phyloP scores from a whole-genome alignment of 2,797 vertebrate genomes.

The Semotilus atromaculatus region DNA sequence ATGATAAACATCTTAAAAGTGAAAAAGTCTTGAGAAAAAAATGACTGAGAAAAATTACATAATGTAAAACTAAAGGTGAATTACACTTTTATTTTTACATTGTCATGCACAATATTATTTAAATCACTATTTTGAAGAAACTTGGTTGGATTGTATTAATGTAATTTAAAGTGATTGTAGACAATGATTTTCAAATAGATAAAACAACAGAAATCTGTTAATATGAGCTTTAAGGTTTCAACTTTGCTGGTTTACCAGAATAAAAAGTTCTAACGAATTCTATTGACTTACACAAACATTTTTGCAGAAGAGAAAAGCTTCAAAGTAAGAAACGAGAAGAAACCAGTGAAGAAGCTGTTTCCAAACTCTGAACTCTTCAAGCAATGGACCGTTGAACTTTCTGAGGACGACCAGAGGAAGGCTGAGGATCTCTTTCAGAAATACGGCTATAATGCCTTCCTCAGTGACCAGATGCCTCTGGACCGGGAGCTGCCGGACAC shows the following conservation, averaged over 20 bases:
- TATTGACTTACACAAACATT: neutral
- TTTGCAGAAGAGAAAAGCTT: constrained; percentile 51
- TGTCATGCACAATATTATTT: neutral
- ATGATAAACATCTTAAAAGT: neutral
- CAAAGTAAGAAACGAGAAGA: constrained; percentile 62
- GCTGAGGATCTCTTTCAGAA: constrained; percentile 85
- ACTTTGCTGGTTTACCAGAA: neutral
- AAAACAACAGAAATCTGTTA: neutral
- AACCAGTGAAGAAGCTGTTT: constrained; percentile 77
- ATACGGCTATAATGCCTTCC: constrained; percentile 93
- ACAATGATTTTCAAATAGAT: neutral
- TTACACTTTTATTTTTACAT: neutral
- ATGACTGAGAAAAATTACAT: neutral
- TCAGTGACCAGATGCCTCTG: constrained; percentile 89
- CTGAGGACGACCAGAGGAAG: constrained; percentile 82
- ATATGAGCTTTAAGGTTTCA: neutral
- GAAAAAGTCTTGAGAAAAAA: neutral
- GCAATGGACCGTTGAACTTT: constrained; percentile 87
- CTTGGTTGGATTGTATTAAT: neutral
- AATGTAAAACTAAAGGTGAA: too few species aligned
- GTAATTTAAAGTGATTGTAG: neutral
- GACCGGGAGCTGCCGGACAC: constrained; percentile 87
- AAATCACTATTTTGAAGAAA: neutral
- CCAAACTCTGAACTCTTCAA: constrained; percentile 85
- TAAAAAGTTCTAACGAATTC: neutral